Conservation (phyloP, 1,140 invertebrate species). For the Drosophila willistoni region DNA sequence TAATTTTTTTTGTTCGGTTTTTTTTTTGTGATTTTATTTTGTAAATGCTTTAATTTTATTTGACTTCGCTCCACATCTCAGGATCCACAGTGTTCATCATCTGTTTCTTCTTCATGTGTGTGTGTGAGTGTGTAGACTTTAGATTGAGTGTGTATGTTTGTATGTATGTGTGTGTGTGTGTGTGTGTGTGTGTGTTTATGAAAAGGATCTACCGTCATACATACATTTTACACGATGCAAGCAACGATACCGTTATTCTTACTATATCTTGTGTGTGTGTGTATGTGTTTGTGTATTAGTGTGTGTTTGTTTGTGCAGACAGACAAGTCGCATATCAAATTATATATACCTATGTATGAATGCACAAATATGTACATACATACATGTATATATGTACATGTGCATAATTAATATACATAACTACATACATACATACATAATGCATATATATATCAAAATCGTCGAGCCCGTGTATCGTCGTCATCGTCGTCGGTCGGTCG, state of each 20-base stretch:
- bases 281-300: conserved; percentile 7
- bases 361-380: conserved; percentile 16
- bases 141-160: conserved; percentile 19
- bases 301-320: conserved; percentile 26
- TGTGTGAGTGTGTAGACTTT: conserved; percentile 9
- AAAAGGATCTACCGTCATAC: conserved; percentile 21
- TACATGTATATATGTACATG: conserved; percentile 13
- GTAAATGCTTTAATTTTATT: conserved; percentile 79
- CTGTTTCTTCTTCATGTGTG: conserved; percentile 12
- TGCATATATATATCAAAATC: conserved; percentile 16
- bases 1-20: conserved; percentile 29
- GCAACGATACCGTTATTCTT: conserved; percentile 51
- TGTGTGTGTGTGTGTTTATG: conserved; percentile 27
- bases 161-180: conserved; percentile 1
- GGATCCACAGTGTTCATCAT: conserved; percentile 48
- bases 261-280: conserved; percentile 46
- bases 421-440: conserved; percentile 18
- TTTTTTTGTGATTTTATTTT: conserved; percentile 50
- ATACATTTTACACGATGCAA: conserved; percentile 32
- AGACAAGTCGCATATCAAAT: conserved; percentile 18
- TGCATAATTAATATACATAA: conserved; percentile 15
- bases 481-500: neutral
- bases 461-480: conserved; percentile 3
- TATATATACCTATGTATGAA: conserved; percentile 13
- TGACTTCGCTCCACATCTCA: conserved; percentile 62